Base-by-base conservation (phyloP, 2,888 invertebrate species). In the Acleris holmiana region DNA sequence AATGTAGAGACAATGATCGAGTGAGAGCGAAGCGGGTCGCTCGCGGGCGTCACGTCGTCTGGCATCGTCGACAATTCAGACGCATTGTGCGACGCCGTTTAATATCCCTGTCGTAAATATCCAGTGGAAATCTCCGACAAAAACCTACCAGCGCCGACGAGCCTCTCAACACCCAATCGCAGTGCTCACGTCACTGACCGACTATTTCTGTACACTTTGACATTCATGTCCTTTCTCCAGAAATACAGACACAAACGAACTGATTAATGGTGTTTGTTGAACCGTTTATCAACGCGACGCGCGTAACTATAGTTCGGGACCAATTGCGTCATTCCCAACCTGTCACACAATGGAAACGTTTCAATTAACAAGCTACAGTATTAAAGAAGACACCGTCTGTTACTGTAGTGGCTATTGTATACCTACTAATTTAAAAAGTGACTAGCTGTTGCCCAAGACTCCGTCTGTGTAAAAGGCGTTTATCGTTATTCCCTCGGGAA, bases 191-290 rank as follows among this genome's bases (percentile, higher is more conserved):
- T 87, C 87, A 85, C 78, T 84, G 84, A 84, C 79, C 82, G 80
- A 78, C 85, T 89, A 89, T 88, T 89, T 87, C 76, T 76, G 86
- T 82, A 79, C 76, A 69, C 68, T 67, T 53, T 67, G 61, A 66
- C 60, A 67, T 57, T 66, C 73, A 76, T 82, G 82, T 82, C 84
- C 83, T 88, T 86, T 88, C 83, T 83, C 83, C 83, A 86, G 81
- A 86, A 84, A 85, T 83, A 84, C 74, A 68, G 73, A 67, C 67
- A 71, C 47, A 63, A 58, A 61, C 56, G 51, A 29, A 65, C 49
- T 60, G 57, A 61, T 58, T 54, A 62, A 61, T 68, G 67, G 73
- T 73, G 70, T 71, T 73, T 71, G 69, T 17, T 35, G 23, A 35
- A 48, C 47, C 8, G 40, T 47, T 58, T 59, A 44, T 49, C 44